phyloP scores from a whole-genome alignment of 2,797 vertebrate species.

The Luscinia luscinia region DNA sequence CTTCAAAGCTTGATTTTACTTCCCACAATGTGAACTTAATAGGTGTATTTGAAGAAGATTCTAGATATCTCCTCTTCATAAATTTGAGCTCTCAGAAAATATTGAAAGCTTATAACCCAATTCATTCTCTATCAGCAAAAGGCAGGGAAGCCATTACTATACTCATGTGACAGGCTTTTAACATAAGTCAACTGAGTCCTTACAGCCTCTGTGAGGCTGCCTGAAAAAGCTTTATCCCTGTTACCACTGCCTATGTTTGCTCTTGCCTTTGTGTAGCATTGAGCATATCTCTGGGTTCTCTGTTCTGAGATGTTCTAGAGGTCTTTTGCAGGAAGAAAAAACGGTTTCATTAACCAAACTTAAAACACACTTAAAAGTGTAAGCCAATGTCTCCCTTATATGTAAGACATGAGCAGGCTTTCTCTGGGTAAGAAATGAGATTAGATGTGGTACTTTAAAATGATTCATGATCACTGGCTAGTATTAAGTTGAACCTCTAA shows the following conservation, averaged over 20 bases:
- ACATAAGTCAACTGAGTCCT: neutral
- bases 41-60: neutral
- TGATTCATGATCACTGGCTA: constrained; percentile 9
- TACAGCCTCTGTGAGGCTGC: neutral
- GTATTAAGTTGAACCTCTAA: constrained; percentile 21
- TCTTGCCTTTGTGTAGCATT: neutral
- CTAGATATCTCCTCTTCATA: neutral
- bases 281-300: neutral
- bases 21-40: neutral
- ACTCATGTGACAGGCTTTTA: neutral
- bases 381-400: neutral
- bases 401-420: neutral
- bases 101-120: neutral
- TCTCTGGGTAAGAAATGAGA: neutral
- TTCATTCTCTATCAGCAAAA: neutral
- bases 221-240: neutral
- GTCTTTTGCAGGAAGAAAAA: neutral
- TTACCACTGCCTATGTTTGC: neutral
- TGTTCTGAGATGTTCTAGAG: neutral
- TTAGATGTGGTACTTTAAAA: constrained; percentile 35
- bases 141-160: neutral
- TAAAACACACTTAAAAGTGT: neutral
- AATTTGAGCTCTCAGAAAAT: neutral
- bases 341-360: neutral
- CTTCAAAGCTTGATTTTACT: neutral